Percentiles rank a stretch among this genome's conserved stretches.
These are phyloP conservation scores for Orbicella faveolata DNA, from an alignment of 64 coral and sea anemone genomes.

Conservation along the genomic window DNA sequence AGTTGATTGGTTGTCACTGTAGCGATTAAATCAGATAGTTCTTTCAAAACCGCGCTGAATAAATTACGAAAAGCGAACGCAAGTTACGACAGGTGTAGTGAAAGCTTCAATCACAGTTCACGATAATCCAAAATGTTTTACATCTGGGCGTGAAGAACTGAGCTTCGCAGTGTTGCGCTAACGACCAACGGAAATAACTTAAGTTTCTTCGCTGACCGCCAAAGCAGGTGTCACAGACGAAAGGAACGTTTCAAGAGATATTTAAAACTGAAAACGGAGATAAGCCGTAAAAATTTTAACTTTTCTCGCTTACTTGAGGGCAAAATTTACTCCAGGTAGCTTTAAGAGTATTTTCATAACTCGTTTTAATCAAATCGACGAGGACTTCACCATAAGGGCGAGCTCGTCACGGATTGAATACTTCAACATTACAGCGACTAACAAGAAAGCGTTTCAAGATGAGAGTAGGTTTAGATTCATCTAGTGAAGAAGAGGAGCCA, in stretches of 20 bases:
- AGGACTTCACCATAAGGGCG: neutral
- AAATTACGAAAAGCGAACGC: constrained; percentile 7
- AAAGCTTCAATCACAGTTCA: constrained; percentile 8
- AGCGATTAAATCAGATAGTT: constrained; percentile 23
- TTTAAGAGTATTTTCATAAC: neutral
- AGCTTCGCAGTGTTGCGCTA: neutral
- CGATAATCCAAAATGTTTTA: constrained; percentile 10
- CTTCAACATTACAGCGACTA: neutral
- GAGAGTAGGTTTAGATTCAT: constrained; percentile 57
- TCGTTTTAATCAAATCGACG: neutral
- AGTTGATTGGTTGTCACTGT: neutral
- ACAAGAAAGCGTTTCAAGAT: constrained; percentile 7
- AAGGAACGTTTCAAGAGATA: neutral
- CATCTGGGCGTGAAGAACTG: constrained; percentile 10
- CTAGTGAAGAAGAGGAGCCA: constrained; percentile 72
- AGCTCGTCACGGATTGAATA: too few relatives aligned
- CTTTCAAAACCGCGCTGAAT: constrained; percentile 25
- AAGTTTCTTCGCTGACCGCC: neutral
- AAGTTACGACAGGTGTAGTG: neutral
- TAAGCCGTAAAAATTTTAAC: too few relatives aligned
- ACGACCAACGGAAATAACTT: constrained; percentile 17
- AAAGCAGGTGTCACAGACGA: neutral
- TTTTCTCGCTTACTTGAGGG: too few relatives aligned
- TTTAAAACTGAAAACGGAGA: neutral
- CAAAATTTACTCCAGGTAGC: too few relatives aligned